These are phyloP conservation scores for Ceratosolen solmsi DNA, from an alignment of 1,140 invertebrate genomes.

Conservation along the genomic window DNA sequence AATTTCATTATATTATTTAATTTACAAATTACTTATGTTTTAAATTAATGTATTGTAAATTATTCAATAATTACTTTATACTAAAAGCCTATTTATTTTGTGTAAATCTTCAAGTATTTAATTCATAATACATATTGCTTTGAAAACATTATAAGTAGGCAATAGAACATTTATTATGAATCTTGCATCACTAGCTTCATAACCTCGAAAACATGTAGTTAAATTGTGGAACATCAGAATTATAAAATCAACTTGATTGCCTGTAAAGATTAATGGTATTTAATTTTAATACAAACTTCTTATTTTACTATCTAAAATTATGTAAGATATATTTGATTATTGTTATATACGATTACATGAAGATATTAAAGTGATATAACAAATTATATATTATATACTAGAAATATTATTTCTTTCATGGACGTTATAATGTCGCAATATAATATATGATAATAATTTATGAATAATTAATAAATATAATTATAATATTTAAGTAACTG, in stretches of 20 bases:
- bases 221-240: not conserved
- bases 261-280: not conserved
- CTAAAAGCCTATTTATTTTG: not conserved
- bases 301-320: not conserved
- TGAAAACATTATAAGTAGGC: not conserved
- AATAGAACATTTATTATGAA: not conserved
- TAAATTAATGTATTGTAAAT: not conserved
- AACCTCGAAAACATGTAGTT: not conserved
- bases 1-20: too few relatives aligned
- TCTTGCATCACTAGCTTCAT: not conserved
- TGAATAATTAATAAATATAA: too few relatives aligned
- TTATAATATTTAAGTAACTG: too few relatives aligned
- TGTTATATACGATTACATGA: not conserved
- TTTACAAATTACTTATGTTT: too few relatives aligned
- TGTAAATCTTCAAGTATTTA: not conserved
- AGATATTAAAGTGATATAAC: too few relatives aligned
- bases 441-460: too few relatives aligned
- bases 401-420: too few relatives aligned
- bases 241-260: not conserved
- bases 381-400: too few relatives aligned
- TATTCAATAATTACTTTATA: not conserved
- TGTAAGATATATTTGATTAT: not conserved
- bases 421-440: not conserved
- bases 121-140: not conserved
- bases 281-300: not conserved